Evolutionary conservation across 2,888 invertebrate genomes (phyloP), one percentile per base, ranked within the genome.

Genomic region (Phyllotreta cruciferae): DNA sequence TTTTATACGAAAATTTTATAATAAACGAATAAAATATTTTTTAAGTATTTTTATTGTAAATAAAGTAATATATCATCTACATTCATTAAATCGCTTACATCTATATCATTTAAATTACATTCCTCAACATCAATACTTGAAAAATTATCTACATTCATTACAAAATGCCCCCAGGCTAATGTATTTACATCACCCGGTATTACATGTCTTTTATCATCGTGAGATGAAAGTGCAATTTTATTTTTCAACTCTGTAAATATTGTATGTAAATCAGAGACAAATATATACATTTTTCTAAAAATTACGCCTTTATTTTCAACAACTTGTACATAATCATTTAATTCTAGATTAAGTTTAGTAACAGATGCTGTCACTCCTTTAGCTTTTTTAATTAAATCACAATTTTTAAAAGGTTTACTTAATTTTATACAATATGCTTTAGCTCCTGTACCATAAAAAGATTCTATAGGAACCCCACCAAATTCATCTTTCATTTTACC

Each of bases 401-500:
- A 9, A 47, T 11, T 6, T 13, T 14, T n/a, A 34, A 47, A 7
- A 9, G 47, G 49, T 49, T 49, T 49, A n/a, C 37, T 42, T 5
- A 42, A 34, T 10, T 60, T 60, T 5, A 60, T 54, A 35, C 66
- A 60, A 63, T 63, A 63, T 38, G 53, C 49, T 37, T 60, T 63
- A 7, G 52, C 53, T 34, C 53, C 56, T 8, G 47, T 60, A 41
- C 62, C 65, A 62, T 55, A 58, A 44, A 65, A 65, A 1, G 44
- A 41, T 39, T 44, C 37, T 9, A 54, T 47, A 37, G 56, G 24
- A 44, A 39, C 49, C 10, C 62, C 65, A 8, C 37, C 42, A 44
- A 56, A 62, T 44, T 56, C 62, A 56, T 62, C 56, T 44, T 65
- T 61, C 37, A 64, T 56, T 52, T 37, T 41, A 4, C 55, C 65